Evolutionary conservation across 2,797 vertebrate genomes (phyloP), one percentile per base, ranked within the genome.

Genomic region (Eutrigla gurnardus): DNA sequence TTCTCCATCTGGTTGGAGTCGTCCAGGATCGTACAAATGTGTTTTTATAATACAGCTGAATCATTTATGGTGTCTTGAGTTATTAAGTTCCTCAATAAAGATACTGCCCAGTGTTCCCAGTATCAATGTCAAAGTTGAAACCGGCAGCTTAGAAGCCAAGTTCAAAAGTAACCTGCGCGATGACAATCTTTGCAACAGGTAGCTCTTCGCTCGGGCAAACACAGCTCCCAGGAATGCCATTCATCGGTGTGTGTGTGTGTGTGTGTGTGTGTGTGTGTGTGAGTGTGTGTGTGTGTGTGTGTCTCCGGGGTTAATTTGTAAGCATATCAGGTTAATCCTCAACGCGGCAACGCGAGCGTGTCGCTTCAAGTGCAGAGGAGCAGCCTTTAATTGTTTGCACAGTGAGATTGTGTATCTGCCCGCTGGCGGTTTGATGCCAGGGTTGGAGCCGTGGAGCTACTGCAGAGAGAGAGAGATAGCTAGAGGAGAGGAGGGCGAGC

Each of bases 301-400:
- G 68, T 84, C 71, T 73, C 60, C 0, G 15, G 18, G 53, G 86
- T 86, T 90, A 89, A 92, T 93, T 81, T 90, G 90, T 91, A 88
- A 91, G 71, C 86, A 55, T 39, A 43, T 55, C 42, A 73, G 70
- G 81, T 91, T 93, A 90, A 92, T 91, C 87, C 89, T 75, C 75
- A 82, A 86, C 80, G 6, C 52, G 53, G 77, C 69, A 81, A 79
- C 85, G 82, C 85, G 77, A 86, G 85, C 86, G 82, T 91, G 90
- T 82, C 86, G 69, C 58, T 86, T 46, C 49, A 65, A 92, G 86
- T 85, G 86, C 84, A 82, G 84, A 85, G 87, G 90, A 89, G 88
- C 86, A 84, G 80, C 80, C 79, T 81, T 83, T 91, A 90, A 90
- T 90, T 93, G 93, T 94, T 94, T 93, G 92, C 87, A 89, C 66